Conservation (phyloP, 2,888 invertebrate species). For the Coenonympha glycerion region DNA sequence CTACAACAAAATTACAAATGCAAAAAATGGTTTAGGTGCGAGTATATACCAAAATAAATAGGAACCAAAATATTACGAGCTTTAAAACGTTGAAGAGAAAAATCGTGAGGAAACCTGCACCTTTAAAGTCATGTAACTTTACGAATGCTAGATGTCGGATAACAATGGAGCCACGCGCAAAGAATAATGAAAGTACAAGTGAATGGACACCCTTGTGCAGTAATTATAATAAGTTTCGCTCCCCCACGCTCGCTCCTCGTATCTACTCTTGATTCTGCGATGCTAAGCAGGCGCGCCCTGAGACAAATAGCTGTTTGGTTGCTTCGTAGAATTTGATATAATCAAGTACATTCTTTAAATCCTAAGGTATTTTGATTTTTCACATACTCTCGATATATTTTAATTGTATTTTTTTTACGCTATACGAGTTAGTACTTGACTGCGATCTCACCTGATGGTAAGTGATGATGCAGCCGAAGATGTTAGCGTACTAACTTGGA, state of each 20-base stretch:
- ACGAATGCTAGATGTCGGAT: slow-evolving; percentile 15
- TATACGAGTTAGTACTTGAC: too few species aligned
- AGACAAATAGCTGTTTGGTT: slow-evolving; percentile 12
- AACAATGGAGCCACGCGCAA: slow-evolving; percentile 42
- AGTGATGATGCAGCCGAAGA: too few species aligned
- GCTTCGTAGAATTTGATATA: not conserved
- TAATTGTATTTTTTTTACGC: too few species aligned
- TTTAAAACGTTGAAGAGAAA: not conserved
- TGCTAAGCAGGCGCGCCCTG: slow-evolving; percentile 24
- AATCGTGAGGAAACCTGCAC: not conserved
- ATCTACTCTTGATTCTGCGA: slow-evolving; percentile 7
- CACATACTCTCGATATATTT: too few species aligned
- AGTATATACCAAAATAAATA: too few species aligned
- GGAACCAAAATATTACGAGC: not conserved
- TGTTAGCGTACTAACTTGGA: too few species aligned
- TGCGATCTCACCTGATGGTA: too few species aligned
- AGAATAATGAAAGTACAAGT: slow-evolving; percentile 72
- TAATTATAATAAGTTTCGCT: slow-evolving; percentile 30
- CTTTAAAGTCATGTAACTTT: too few species aligned
- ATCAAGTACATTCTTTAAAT: too few species aligned
- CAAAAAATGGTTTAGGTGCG: too few species aligned
- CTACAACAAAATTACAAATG: too few species aligned
- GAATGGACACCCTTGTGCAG: slow-evolving; percentile 63
- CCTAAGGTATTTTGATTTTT: too few species aligned
- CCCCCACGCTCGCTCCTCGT: slow-evolving; percentile 18